phyloP scores from a whole-genome alignment of 2,888 invertebrate genomes.

The Baccha elongata region DNA sequence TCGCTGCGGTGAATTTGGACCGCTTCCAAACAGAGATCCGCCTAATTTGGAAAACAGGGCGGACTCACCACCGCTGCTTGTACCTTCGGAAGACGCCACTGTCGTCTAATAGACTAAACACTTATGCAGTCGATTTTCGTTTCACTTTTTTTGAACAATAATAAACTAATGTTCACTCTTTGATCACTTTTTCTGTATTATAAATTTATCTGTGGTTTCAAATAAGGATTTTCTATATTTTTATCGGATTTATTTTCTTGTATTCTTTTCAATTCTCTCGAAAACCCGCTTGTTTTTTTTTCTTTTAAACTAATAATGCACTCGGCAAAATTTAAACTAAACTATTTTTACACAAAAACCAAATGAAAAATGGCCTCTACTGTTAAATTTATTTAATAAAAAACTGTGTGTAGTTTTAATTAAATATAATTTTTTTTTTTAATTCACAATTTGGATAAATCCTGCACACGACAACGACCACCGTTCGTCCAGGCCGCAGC shows the following conservation, averaged over 20 bases:
- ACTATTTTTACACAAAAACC: constrained; percentile 55
- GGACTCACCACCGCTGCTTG: constrained; percentile 83
- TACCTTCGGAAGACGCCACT: constrained; percentile 83
- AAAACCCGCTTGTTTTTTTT: constrained; percentile 44
- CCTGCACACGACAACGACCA: constrained; percentile 77
- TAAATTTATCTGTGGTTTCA: constrained; percentile 50
- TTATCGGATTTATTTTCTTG: neutral
- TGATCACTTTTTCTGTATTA: constrained; percentile 9
- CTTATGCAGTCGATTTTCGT: constrained; percentile 61
- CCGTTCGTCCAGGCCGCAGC: constrained; percentile 83
- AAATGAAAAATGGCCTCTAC: constrained; percentile 67
- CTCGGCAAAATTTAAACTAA: constrained; percentile 31
- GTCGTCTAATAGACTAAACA: constrained; percentile 75
- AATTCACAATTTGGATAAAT: constrained; percentile 68
- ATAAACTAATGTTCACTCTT: constrained; percentile 60
- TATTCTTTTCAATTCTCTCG: constrained; percentile 65
- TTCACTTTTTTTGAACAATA: constrained; percentile 24
- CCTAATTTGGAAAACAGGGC: constrained; percentile 87
- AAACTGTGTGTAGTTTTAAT: constrained; percentile 31
- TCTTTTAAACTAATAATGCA: constrained; percentile 33
- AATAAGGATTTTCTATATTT: constrained; percentile 42
- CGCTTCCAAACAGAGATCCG: constrained; percentile 86
- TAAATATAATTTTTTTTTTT: constrained; percentile 48
- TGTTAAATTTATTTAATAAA: constrained; percentile 40
- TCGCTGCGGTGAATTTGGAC: constrained; percentile 87